Evolutionary conservation across 2,113 vertebrate species (phyloP).

Genomic region (Gadus macrocephalus): DNA sequence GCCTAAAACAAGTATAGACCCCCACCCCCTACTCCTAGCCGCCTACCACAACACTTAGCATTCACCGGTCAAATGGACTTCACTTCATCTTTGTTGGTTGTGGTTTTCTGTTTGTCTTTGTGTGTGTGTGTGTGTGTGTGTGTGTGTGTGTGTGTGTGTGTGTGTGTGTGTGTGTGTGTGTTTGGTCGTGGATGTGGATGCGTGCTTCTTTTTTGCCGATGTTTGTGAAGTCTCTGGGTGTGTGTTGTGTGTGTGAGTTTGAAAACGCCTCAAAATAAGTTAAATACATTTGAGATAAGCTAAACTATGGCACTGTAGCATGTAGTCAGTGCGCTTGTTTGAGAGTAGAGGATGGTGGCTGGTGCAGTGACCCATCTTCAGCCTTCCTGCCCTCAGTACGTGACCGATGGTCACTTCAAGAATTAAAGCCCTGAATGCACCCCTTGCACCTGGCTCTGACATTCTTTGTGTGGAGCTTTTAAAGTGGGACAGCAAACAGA

Average conservation of each 20-base stretch:
- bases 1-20: slow-evolving; percentile 15
- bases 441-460: slow-evolving; percentile 48
- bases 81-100: slow-evolving; percentile 31
- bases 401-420: slow-evolving; percentile 22
- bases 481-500: slow-evolving; percentile 43
- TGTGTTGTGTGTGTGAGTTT: background rate
- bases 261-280: background rate
- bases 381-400: slow-evolving; percentile 1
- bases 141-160: slow-evolving; percentile 1
- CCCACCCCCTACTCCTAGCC: slow-evolving; percentile 7
- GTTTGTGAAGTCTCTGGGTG: background rate
- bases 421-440: slow-evolving; percentile 23
- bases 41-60: slow-evolving; percentile 48
- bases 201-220: background rate
- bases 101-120: background rate
- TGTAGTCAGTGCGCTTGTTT: background rate
- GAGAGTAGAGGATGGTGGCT: slow-evolving; percentile 2
- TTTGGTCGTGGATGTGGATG: background rate
- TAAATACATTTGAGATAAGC: background rate
- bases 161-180: background rate
- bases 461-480: slow-evolving; percentile 34
- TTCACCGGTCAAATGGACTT: slow-evolving; percentile 30
- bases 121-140: slow-evolving; percentile 6
- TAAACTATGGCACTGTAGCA: background rate
- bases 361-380: background rate